Percentiles rank a stretch among this genome's conserved stretches.
These are phyloP conservation scores for Agriopis aurantiaria DNA, from an alignment of 2,888 invertebrate species.

Conservation along the genomic window DNA sequence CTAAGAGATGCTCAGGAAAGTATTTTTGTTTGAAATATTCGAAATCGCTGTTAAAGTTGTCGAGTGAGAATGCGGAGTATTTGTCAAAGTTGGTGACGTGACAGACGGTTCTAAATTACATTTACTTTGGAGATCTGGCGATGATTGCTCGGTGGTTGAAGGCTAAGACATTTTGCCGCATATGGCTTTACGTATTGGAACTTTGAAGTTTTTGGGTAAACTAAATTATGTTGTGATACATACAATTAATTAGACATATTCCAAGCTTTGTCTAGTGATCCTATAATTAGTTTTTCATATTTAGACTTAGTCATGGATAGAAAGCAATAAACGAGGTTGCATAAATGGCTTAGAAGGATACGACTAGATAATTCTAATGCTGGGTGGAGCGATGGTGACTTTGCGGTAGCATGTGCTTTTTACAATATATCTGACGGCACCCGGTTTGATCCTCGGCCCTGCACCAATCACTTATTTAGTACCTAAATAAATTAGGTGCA, in stretches of 20 bases:
- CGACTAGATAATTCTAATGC: no score
- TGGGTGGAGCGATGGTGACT: no score
- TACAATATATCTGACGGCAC: no score
- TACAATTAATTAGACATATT: not conserved
- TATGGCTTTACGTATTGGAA: not conserved
- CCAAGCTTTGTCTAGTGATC: no score
- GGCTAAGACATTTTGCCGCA: not conserved
- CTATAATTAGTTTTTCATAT: no score
- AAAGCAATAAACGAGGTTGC: no score
- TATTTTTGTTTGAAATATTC: constrained; percentile 67
- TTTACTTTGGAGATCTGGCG: constrained; percentile 9
- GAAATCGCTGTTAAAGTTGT: constrained; percentile 55
- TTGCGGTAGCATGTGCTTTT: no score
- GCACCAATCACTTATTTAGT: no score
- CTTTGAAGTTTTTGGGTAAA: not conserved
- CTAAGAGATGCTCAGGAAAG: constrained; percentile 49
- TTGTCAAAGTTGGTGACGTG: constrained; percentile 59
- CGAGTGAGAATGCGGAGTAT: constrained; percentile 60
- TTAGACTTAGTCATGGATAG: no score
- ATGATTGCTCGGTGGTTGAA: constrained; percentile 21
- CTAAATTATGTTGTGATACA: not conserved
- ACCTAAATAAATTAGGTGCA: no score
- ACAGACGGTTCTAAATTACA: constrained; percentile 57
- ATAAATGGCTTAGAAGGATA: no score
- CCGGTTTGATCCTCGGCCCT: no score